phyloP scores from a whole-genome alignment of 2,888 invertebrate genomes.

The Xestia xanthographa region DNA sequence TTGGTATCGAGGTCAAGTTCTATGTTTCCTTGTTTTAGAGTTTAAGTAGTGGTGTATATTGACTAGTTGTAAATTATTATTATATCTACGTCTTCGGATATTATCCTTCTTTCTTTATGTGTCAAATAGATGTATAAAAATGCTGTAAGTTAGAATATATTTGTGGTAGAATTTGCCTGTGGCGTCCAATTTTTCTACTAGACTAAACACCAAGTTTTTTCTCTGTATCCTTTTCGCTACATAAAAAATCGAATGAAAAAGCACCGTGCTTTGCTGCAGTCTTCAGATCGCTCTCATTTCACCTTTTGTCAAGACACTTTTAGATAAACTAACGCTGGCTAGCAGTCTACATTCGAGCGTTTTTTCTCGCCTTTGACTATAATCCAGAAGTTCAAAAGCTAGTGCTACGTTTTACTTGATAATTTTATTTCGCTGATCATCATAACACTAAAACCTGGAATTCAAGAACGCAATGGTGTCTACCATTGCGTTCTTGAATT shows the following conservation, averaged over 20 bases:
- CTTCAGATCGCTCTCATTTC: neutral
- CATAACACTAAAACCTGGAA: neutral
- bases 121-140: neutral
- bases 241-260: conserved; percentile 27
- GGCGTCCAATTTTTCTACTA: conserved; percentile 6
- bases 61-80: neutral
- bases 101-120: neutral
- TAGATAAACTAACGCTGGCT: conserved; percentile 17
- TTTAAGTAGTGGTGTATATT: neutral
- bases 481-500: no score
- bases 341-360: neutral
- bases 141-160: neutral
- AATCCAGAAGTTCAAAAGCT: neutral
- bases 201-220: neutral
- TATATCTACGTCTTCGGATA: neutral
- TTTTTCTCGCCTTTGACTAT: conserved; percentile 6
- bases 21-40: conserved; percentile 34
- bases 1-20: conserved; percentile 65
- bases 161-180: conserved; percentile 2
- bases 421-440: neutral
- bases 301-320: conserved; percentile 35
- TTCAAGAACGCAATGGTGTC: neutral
- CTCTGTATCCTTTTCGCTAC: conserved; percentile 1
- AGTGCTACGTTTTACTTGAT: neutral
- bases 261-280: conserved; percentile 3